Percentiles rank a stretch among this genome's conserved stretches.
These are phyloP conservation scores for Aspiorhynchus laticeps DNA, from an alignment of 2,113 vertebrate species.

Conservation along the genomic window DNA sequence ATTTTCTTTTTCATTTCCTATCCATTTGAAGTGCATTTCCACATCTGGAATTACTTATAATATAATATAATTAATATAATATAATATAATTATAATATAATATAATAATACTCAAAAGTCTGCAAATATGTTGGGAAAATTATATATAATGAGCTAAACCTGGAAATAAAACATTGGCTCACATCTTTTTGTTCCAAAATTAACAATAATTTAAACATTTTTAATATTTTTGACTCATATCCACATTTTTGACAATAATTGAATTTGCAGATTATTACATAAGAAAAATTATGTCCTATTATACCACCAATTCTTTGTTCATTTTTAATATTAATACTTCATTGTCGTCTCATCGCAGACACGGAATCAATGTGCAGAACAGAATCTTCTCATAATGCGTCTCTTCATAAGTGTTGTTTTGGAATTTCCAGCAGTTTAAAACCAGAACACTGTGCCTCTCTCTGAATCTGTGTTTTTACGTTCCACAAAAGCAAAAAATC, in stretches of 20 bases:
- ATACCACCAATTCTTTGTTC: not conserved
- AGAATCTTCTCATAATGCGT: not conserved
- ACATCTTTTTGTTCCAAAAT: not conserved
- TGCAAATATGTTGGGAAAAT: too few species aligned
- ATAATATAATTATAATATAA: not conserved
- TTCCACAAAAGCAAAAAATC: slow-evolving; percentile 51
- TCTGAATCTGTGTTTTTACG: slow-evolving; percentile 51
- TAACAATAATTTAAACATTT: not conserved
- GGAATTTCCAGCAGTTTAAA: slow-evolving; percentile 29
- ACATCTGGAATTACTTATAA: not conserved
- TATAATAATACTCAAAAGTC: not conserved
- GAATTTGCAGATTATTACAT: not conserved
- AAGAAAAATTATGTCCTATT: not conserved
- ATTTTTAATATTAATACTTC: not conserved
- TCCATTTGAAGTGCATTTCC: not conserved
- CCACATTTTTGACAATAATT: not conserved
- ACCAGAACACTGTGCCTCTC: slow-evolving; percentile 57
- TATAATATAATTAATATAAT: not conserved
- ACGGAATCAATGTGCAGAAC: not conserved
- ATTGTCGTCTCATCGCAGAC: not conserved
- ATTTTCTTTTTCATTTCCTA: not conserved
- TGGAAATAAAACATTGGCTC: not conserved
- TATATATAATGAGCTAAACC: not conserved
- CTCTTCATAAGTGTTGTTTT: slow-evolving; percentile 40
- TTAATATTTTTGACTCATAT: not conserved